Base-by-base conservation (phyloP, 2,888 invertebrate genomes). In the Oscheius sp. region DNA sequence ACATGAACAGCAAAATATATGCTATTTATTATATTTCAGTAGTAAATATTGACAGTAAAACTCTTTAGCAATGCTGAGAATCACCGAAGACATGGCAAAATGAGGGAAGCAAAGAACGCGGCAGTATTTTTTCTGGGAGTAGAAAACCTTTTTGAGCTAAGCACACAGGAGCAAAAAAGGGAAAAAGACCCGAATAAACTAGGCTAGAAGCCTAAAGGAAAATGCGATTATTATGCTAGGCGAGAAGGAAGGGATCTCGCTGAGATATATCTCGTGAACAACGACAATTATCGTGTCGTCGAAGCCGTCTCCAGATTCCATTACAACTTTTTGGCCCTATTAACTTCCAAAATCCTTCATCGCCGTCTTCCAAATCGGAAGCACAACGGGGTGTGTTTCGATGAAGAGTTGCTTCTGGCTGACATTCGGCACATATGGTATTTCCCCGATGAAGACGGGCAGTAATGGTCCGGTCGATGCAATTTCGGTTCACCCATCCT, bases 291-390 rank as follows among this genome's bases (percentile, higher is more conserved):
- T 80, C 78, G 2, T 70, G 72, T 22, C 78, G 68, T 22, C 75
- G 66, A 4, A 80, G 50, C 32, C 81, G 67, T 0, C 71, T 74
- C 83, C 83, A 83, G n/a, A 83, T 81, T 2, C 83, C 83, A 61
- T 81, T 82, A 57, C 83, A 84, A 12, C 77, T 78, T 49, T 75
- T 70, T 12, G 84, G 83, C 1, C 83, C 83, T 49, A 84, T 80
- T 50, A 84, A 62, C 70, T 84, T 84, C 83, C 83, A 84, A 67
- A 82, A 83, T 45, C 84, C 84, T 38, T 76, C 73, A 49, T 84
- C 80, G 28, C 81, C 82, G 61, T 84, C 83, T 8, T 82, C 78
- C 12, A 84, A 67, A 67, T 84, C 84, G 9, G 80, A 81, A 5
- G 82, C 80, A 61, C 82, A 83, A 28, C 81, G 79, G 12, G 44